Percentiles rank a stretch among this genome's conserved stretches.
phyloP scores from a whole-genome alignment of 1,140 invertebrate genomes.

The Papilio aristodemus region DNA sequence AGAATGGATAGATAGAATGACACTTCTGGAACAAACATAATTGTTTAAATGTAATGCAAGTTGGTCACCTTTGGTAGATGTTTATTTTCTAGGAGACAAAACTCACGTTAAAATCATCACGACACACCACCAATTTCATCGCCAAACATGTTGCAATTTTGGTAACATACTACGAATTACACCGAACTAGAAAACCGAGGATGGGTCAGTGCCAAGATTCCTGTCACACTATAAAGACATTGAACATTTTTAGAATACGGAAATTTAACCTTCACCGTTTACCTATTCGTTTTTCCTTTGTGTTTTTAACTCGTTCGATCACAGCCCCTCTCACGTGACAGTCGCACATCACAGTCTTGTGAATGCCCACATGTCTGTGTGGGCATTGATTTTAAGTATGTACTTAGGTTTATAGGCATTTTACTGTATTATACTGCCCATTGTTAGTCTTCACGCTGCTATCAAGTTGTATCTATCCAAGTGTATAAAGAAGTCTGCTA shows the following conservation, averaged over 20 bases:
- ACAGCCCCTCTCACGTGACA: neutral
- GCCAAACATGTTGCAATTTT: neutral
- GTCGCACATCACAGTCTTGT: neutral
- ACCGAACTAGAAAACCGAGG: neutral
- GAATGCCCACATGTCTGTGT: no score
- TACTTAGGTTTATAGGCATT: no score
- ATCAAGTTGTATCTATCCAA: no score
- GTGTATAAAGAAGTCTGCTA: no score
- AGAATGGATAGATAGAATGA: no score
- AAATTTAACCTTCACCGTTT: conserved; percentile 4
- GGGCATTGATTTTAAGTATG: no score
- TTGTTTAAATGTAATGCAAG: no score
- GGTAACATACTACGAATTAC: neutral
- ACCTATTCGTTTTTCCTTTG: conserved; percentile 5
- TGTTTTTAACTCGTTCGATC: conserved; percentile 4
- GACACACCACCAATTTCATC: neutral
- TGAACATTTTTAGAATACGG: conserved; percentile 22
- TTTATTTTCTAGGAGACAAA: neutral
- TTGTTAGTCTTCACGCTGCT: no score
- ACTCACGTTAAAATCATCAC: neutral
- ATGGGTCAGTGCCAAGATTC: conserved; percentile 8
- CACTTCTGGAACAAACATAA: no score
- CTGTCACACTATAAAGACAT: conserved; percentile 20
- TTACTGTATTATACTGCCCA: no score
- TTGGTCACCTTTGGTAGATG: no score